Base-by-base conservation (phyloP, 2,113 vertebrate species). In the Leptobrachium leishanense region DNA sequence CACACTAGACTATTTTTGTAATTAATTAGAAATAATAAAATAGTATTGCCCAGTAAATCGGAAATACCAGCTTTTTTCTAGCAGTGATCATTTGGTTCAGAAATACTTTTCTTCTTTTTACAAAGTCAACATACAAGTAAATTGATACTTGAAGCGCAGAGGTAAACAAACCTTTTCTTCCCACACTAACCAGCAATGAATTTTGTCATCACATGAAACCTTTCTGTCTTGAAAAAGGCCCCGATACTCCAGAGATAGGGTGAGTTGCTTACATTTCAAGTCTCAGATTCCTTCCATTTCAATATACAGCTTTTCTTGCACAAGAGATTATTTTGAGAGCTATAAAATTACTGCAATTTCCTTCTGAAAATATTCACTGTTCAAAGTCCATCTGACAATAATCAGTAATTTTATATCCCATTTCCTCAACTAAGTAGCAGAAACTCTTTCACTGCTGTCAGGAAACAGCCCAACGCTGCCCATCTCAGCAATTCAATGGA, bases 311-410 rank as follows among this genome's bases (percentile, higher is more conserved):
- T 43, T 59, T 43, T 43, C 10, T 73, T 42, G 11, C n/a, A 10
- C 41, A 20, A 42, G 40, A 57, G 13, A n/a, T 57, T 7, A 59
- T 43, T 42, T 7, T 74, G 6, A 74, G 55, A 39, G 40, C 55
- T 42, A 20, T 63, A 73, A 57, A 42, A 31, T 63, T 9, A 43
- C 42, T 43, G 55, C 41, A 74, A 74, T 74, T 74, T 74, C 72
- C 55, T 72, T 6, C 70, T 74, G 72, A 63, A 74, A 63, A 63
- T 63, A 63, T 43, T 20, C 54, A 20, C 55, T 74, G 72, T n/a
- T 20, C 3, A 74, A 73, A 73, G 71, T 62, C 71, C 54, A 57
- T 43, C 59, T 62, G 59, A 74, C 11, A 74, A 62, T 63, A 20
- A 74, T 74, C 41, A 31, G 72, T n/a, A 62, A 74, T 62, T 41